Base-by-base conservation (phyloP, 2,888 invertebrate species). In the Campoplex capitator region DNA sequence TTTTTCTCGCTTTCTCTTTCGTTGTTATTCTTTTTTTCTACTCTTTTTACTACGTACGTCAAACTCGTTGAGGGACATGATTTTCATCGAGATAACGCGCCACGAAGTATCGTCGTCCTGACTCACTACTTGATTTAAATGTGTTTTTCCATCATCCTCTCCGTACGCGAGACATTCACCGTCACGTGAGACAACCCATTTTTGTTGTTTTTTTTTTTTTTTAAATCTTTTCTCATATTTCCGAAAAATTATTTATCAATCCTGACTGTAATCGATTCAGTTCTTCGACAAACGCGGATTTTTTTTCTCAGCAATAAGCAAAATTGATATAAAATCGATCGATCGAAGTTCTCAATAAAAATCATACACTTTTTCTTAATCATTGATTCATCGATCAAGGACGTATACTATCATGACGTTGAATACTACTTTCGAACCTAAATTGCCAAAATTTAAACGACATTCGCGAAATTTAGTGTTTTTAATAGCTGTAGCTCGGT, bases 41-140 rank as follows among this genome's bases (percentile, higher is more conserved):
- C 32, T 58, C 58, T 45, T 45, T 54, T 45, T n/a, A 51, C 18
- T 48, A 8, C 32, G 51, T 28, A 71, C 16, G 48, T 18, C 28
- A 28, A 32, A 48, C 42, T 42, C 71, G 32, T 28, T 51, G 71
- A 58, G 42, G 74, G 58, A 75, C 58, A 58, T 56, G 86, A 80
- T 83, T 75, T 77, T 67, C 70, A 74, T 83, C 68, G 83, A 81
- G 80, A 86, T 86, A 75, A 80, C 79, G 45, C 65, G 79, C 70
- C 71, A 67, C 11, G 76, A 71, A 71, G 65, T 38, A 79, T 67
- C 70, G 70, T 58, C 28, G 75, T 70, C 65, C 38, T 38, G 70
- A 71, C 16, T 48, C 45, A 28, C 67, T 74, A 38, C 56, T 74
- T 56, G 56, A 74, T 48, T 58, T 62, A 62, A 75, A 75, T 42